Conservation (phyloP, 2,113 vertebrate genomes). For the Syngnathus floridae region DNA sequence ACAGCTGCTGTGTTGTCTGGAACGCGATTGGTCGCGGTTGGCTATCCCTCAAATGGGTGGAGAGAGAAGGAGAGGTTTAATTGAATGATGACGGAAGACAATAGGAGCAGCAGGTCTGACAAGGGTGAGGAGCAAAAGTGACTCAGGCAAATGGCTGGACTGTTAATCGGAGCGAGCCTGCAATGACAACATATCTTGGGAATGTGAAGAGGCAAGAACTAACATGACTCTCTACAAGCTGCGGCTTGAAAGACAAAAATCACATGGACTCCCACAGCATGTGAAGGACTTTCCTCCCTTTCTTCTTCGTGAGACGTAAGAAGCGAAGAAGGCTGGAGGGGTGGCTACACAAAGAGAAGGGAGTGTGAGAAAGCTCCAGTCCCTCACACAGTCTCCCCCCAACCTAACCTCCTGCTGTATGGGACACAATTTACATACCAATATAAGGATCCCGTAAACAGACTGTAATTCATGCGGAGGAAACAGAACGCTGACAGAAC, state of each 20-base stretch:
- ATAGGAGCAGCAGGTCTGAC: not conserved
- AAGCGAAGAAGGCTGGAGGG: constrained; percentile 37
- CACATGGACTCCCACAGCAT: not conserved
- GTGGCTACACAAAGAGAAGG: constrained; percentile 27
- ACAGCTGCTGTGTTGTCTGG: constrained; percentile 37
- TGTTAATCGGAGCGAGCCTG: constrained; percentile 32
- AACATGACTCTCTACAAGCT: constrained; percentile 47
- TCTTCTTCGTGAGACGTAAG: constrained; percentile 38
- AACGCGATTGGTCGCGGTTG: constrained; percentile 39
- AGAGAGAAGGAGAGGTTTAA: not conserved
- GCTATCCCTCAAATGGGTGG: constrained; percentile 4
- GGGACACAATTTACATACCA: constrained; percentile 66
- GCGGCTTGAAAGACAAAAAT: constrained; percentile 40
- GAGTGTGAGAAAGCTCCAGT: constrained; percentile 63
- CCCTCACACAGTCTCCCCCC: constrained; percentile 45
- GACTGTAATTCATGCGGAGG: constrained; percentile 33
- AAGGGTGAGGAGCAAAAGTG: constrained; percentile 10
- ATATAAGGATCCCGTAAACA: constrained; percentile 46
- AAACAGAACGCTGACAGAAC: not conserved
- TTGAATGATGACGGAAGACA: constrained; percentile 6
- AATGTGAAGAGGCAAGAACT: constrained; percentile 44
- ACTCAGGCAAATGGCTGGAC: constrained; percentile 5
- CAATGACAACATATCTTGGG: constrained; percentile 47
- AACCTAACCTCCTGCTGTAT: constrained; percentile 35
- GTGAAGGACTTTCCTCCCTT: constrained; percentile 33